Evolutionary conservation across 64 coral and sea anemone genomes (phyloP), one percentile per base, ranked within the genome.

Genomic region (Porites australiensis): DNA sequence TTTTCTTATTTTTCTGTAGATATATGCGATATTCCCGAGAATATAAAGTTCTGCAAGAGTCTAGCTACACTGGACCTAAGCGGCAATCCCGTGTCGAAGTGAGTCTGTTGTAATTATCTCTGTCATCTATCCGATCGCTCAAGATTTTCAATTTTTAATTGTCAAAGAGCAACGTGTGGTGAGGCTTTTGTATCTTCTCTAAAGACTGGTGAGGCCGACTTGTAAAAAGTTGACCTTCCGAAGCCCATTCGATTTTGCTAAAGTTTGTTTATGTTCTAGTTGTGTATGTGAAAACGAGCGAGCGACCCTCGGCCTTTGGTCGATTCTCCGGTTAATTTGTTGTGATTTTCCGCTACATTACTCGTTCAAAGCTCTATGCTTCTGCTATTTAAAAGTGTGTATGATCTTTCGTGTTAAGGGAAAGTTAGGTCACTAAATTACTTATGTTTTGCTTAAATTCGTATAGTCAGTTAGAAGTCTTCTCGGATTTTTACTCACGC

Each of bases 21-120:
- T 72, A 99, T 99, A 15, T 99, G 98, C 22, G 98, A 99, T 67
- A 96, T 99, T 47, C 98, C 98, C 15, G 98, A 99, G 62, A 99
- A 99, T 68, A 96, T 99, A 76, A 99, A 99, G 72, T 99, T 93
- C 78, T 99, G 98, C 85, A 99, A 99, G 51, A 87, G 87, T 50
- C 61, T 99, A 14, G 71, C 80, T 53, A 82, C 88, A 1, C 19
- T 99, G 68, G 98, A 99, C 73, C 89, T 99, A 2, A 96, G 98
- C 88, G 98, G 98, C 8, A 99, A 99, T 51, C 98, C 98, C 4
- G 86, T 99, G 13, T 99, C 98, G 16, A 99, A 93, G 98, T 99
- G 90, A 94, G 91, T 63, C 2, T 60, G 81, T 83, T 67, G 8
- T 68, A 69, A 68, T 68, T 50, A 22, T 83, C 81, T 65, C 11